A percentile compares a stretch with the other conserved stretches of the same genome.
phyloP scores from a whole-genome alignment of 2,113 vertebrate genomes.

The Eolophus roseicapilla region DNA sequence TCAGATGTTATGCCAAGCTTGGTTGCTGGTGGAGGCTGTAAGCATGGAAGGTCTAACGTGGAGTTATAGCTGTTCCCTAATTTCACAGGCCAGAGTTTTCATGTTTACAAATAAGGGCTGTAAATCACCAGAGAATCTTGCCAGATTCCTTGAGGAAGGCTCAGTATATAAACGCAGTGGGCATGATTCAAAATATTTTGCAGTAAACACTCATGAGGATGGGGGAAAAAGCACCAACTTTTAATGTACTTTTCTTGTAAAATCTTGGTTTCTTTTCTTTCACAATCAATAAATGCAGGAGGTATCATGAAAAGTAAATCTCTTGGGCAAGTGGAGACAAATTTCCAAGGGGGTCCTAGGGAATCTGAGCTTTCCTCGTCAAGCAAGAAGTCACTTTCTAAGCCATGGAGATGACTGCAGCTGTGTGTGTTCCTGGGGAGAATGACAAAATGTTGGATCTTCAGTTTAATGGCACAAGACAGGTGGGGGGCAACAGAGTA shows the following conservation, averaged over 20 bases:
- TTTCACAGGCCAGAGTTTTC: neutral
- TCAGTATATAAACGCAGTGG: neutral
- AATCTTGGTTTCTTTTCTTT: neutral
- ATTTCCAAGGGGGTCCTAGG: neutral
- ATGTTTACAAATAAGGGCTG: neutral
- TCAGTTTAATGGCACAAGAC: neutral
- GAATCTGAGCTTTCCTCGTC: neutral
- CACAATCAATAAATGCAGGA: neutral
- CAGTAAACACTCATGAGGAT: neutral
- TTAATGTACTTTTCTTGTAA: neutral
- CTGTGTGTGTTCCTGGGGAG: neutral
- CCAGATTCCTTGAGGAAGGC: neutral
- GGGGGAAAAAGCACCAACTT: neutral
- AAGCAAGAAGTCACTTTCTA: conserved; percentile 16
- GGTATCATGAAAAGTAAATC: neutral
- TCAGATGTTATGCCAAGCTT: neutral
- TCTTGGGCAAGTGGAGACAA: neutral
- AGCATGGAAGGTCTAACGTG: neutral
- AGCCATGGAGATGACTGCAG: neutral
- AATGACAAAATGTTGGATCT: conserved; percentile 37
- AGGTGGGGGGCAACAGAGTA: neutral
- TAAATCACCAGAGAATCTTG: neutral
- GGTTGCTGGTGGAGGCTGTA: neutral
- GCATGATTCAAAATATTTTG: neutral
- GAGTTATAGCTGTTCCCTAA: neutral